phyloP scores from a whole-genome alignment of 1,140 invertebrate species.

The Neelides sp. region DNA sequence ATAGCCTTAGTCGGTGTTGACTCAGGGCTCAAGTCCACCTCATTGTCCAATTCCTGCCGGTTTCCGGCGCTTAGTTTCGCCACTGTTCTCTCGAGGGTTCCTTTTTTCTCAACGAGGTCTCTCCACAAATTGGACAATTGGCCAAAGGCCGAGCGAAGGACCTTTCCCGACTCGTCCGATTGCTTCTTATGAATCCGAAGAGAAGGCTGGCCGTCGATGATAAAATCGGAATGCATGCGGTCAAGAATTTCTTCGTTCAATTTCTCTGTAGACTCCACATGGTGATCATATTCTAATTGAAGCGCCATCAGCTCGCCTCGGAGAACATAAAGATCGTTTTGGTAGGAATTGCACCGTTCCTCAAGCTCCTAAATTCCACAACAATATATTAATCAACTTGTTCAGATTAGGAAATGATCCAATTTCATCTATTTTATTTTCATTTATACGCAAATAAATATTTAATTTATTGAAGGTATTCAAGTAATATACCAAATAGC shows the following conservation, averaged over 20 bases:
- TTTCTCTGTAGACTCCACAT: slow-evolving; percentile 18
- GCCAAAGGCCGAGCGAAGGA: slow-evolving; percentile 14
- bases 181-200: not conserved
- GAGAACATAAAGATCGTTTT: slow-evolving; percentile 23
- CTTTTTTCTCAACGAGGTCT: slow-evolving; percentile 25
- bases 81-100: slow-evolving; percentile 27
- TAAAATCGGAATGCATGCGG: slow-evolving; percentile 22
- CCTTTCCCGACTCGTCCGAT: slow-evolving; percentile 9
- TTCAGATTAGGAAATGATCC: too few species aligned
- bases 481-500: too few species aligned
- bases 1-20: not conserved
- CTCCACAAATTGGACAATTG: slow-evolving; percentile 24
- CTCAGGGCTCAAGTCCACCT: not conserved
- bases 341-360: slow-evolving; percentile 26
- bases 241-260: slow-evolving; percentile 20
- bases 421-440: too few species aligned
- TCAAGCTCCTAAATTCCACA: slow-evolving; percentile 29
- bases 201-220: slow-evolving; percentile 23
- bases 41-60: not conserved
- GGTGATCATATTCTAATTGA: slow-evolving; percentile 16
- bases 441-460: too few species aligned
- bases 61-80: slow-evolving; percentile 19
- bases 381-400: too few species aligned
- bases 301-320: slow-evolving; percentile 24
- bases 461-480: too few species aligned